Conservation (phyloP, 2,888 invertebrate species). For the Leucophenga maculata region DNA sequence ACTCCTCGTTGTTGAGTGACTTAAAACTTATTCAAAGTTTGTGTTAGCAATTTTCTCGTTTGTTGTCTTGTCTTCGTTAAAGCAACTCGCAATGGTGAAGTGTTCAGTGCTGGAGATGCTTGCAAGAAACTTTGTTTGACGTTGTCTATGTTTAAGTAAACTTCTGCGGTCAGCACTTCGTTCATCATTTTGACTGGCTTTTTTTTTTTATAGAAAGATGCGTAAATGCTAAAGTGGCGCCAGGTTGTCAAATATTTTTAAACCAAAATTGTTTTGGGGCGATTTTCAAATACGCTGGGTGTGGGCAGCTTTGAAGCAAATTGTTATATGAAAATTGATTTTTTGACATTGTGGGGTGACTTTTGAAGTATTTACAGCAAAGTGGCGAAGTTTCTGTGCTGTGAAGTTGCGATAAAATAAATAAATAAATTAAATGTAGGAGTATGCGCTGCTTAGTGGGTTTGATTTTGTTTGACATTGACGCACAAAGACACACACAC, state of each 20-base stretch:
- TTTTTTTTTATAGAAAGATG: not conserved
- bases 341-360: not conserved
- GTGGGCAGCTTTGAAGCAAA: not conserved
- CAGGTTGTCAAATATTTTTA: slow-evolving; percentile 25
- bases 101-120: not conserved
- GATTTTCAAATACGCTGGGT: slow-evolving; percentile 18
- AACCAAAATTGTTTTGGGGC: slow-evolving; percentile 35
- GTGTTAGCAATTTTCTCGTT: slow-evolving; percentile 30
- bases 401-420: slow-evolving; percentile 1
- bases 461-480: slow-evolving; percentile 55
- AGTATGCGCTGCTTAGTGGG: slow-evolving; percentile 35
- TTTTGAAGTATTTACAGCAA: not conserved
- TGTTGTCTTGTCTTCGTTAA: slow-evolving; percentile 6
- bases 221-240: slow-evolving; percentile 25
- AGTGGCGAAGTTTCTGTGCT: slow-evolving; percentile 47
- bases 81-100: too few relatives aligned
- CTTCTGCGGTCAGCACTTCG: slow-evolving; percentile 49
- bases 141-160: slow-evolving; percentile 55
- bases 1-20: slow-evolving; percentile 46
- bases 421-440: not conserved
- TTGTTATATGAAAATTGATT: slow-evolving; percentile 20
- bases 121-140: slow-evolving; percentile 5
- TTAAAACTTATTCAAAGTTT: slow-evolving; percentile 42
- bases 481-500: not conserved
- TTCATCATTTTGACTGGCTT: not conserved